Evolutionary conservation across 2,888 invertebrate species (phyloP), one percentile per base, ranked within the genome.

Genomic region (Heliconius charithonia): DNA sequence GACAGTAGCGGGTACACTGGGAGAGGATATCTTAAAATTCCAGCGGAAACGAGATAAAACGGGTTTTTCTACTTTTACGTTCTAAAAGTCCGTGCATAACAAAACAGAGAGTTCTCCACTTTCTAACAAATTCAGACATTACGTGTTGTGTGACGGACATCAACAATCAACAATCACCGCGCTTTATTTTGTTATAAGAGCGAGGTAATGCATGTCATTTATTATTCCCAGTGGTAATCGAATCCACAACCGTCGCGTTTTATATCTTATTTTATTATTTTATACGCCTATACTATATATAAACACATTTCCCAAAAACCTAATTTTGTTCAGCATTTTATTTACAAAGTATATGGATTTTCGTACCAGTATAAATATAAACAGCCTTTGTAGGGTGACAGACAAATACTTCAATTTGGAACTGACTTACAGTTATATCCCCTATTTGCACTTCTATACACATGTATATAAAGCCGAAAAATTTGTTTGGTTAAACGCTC

Each of bases 401-500:
- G n/a, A 25, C 13, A 25, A 69, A 69, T 69, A 37, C 69, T 41
- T 41, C 25, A n/a, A 69, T 69, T 69, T 69, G 25, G 63, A 63
- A 27, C 63, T 27, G 63, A 63, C 63, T 27, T 27, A 63, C 19
- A 2, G 63, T 63, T 63, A 63, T 13, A 25, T 25, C 25, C 13
- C 25, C 13, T 63, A 12, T 62, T 25, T 62, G 9, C n/a, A n/a
- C 13, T 22, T 56, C 56, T 22, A 56, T 22, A 10, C 56, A 22
- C 19, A 56, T 56, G 7, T 0, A 56, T 56, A 19, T 9, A 22
- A 22, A 56, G 10, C 3, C 19, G 56, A 56, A 56, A 22, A 22
- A 19, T 7, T 22, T 56, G 19, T 10, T 56, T n/a, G 56, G 22
- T 56, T 56, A 3, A 56, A 56, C 9, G 22, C 10, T 7, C 3